Evolutionary conservation across 2,797 vertebrate species (phyloP).

Genomic region (Pseudochaenichthys georgianus): DNA sequence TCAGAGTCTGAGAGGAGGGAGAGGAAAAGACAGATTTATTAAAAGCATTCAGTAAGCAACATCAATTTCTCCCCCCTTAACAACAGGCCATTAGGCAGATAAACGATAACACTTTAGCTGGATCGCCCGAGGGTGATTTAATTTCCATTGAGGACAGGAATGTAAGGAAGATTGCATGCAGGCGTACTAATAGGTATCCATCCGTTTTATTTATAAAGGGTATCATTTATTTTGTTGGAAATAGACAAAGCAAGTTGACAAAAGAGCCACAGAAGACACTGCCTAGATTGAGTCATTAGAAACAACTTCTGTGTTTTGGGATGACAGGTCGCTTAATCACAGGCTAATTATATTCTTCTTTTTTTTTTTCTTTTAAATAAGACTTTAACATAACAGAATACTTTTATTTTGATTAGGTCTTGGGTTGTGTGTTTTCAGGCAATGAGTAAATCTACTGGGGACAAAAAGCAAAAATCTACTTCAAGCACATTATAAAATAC

Average conservation of each 20-base stretch:
- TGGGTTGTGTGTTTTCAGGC: neutral
- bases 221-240: constrained; percentile 23
- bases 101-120: constrained; percentile 23
- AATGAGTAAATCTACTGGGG: neutral
- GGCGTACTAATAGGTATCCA: constrained; percentile 32
- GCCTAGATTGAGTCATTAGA: constrained; percentile 7
- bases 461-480: neutral
- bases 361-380: neutral
- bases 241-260: constrained; percentile 20
- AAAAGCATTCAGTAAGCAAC: constrained; percentile 34
- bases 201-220: constrained; percentile 23
- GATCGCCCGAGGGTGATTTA: constrained; percentile 38
- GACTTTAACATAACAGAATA: constrained; percentile 1
- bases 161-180: constrained; percentile 12
- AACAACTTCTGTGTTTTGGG: constrained; percentile 63
- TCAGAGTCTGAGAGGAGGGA: constrained; percentile 88
- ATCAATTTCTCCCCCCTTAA: constrained; percentile 46
- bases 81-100: constrained; percentile 48
- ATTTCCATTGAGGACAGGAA: constrained; percentile 24
- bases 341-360: neutral
- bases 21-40: constrained; percentile 24
- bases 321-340: constrained; percentile 1
- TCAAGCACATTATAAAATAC: neutral
- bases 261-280: neutral
- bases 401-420: neutral